Evolutionary conservation across 2,113 vertebrate species (phyloP).

Genomic region (Podarcis muralis): DNA sequence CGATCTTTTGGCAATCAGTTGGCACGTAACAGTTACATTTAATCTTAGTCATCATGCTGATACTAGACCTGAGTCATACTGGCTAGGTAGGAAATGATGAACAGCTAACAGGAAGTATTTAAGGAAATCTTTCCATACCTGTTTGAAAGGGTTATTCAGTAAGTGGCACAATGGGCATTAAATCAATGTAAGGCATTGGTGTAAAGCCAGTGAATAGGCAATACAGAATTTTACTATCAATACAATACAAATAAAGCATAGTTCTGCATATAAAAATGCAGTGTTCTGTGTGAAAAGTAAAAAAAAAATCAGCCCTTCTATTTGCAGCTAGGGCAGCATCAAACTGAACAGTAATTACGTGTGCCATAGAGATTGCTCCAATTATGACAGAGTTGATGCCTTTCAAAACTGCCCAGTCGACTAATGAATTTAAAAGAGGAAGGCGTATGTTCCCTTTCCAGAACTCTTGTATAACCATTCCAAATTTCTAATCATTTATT

Average conservation of each 20-base stretch:
- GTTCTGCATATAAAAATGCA: background rate
- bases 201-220: background rate
- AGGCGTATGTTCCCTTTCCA: background rate
- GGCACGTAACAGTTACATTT: background rate
- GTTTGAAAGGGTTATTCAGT: background rate
- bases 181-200: background rate
- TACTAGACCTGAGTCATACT: background rate
- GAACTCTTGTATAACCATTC: background rate
- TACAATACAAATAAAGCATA: background rate
- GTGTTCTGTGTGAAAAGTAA: background rate
- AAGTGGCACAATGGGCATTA: background rate
- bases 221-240: background rate
- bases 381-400: background rate
- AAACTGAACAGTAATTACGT: background rate
- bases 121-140: background rate
- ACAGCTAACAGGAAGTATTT: background rate
- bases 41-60: background rate
- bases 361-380: background rate
- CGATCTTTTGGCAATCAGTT: background rate
- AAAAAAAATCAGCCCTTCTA: background rate
- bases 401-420: background rate
- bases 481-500: background rate
- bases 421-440: background rate
- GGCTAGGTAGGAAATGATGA: background rate
- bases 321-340: background rate